Conservation (phyloP, 2,797 vertebrate genomes). For the Falco biarmicus region DNA sequence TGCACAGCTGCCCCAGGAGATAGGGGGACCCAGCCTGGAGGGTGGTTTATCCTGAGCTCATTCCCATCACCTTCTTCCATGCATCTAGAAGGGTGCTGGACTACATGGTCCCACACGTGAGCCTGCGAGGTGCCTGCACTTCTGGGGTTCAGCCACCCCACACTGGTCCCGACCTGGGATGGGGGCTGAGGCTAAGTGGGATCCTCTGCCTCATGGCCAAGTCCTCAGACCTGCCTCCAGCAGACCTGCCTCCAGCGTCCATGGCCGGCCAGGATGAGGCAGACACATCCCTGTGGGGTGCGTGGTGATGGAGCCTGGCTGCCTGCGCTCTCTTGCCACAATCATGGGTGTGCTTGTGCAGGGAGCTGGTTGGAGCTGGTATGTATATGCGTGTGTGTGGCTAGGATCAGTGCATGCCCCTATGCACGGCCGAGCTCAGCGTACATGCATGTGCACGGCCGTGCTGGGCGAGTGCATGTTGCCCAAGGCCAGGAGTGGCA, state of each 20-base stretch:
- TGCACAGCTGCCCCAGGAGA: neutral
- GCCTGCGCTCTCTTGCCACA: neutral
- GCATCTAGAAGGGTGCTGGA: neutral
- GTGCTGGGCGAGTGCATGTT: accelerated
- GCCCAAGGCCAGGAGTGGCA: neutral
- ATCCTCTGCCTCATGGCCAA: neutral
- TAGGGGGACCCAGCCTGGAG: neutral
- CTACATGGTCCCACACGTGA: accelerated
- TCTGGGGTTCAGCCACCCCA: neutral
- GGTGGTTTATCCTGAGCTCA: neutral
- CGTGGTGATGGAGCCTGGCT: no score
- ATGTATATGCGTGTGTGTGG: accelerated
- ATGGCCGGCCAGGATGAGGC: neutral
- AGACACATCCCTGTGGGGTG: neutral
- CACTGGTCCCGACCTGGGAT: accelerated
- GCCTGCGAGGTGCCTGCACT: neutral
- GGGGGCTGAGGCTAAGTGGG: neutral
- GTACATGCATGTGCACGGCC: neutral
- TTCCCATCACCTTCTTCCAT: neutral
- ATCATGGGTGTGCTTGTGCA: neutral
- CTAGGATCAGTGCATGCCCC: neutral
- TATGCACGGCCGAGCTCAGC: neutral
- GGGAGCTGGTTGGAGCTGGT: no score
- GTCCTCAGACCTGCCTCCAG: neutral
- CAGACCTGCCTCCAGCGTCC: neutral